Base-by-base conservation (phyloP, 2,888 invertebrate genomes). In the Amphimallon solstitiale region DNA sequence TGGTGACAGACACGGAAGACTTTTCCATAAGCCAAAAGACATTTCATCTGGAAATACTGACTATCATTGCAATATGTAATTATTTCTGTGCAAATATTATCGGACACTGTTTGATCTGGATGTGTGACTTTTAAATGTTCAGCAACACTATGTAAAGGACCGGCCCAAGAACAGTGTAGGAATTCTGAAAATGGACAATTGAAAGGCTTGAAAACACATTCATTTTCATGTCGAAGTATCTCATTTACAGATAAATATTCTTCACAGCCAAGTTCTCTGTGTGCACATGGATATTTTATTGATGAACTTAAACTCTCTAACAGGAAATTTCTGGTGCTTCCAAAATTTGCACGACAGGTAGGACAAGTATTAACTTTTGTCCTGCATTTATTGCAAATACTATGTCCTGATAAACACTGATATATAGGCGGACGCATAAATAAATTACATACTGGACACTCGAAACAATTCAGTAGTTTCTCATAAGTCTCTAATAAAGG, bases 381-480 rank as follows among this genome's bases (percentile, higher is more conserved):
- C 12, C 75, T 71, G 61, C 80, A 80, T 15, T 70, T 68, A 66
- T 76, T 76, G 67, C 80, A 80, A 29, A 80, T 71, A 54, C 79
- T 79, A 66, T 80, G 80, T 0, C 80, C 79, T 14, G 75, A 72
- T 51, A 76, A 73, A 63, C 80, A 80, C 62, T 79, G 80, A 46
- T 71, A 78, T 60, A 80, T 80, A 0, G 79, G 80, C 0, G 79
- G 79, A 60, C 75, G 76, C 80, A 80, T 80, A 46, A 76, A 74
- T 21, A 69, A 72, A 60, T 78, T 79, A 63, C 80, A 80, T 0
- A 79, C 76, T 4, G 80, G 79, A 65, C 80, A 80, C 70, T 79
- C 79, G 60, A 80, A 77, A 54, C 73, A 75, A n/a, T 72, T 74
- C 34, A 79, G 60, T 65, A 79, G 70, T 49, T 74, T 74, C 43